These are phyloP conservation scores for Drosophila recens DNA, from an alignment of 2,888 invertebrate species.

Conservation along the genomic window DNA sequence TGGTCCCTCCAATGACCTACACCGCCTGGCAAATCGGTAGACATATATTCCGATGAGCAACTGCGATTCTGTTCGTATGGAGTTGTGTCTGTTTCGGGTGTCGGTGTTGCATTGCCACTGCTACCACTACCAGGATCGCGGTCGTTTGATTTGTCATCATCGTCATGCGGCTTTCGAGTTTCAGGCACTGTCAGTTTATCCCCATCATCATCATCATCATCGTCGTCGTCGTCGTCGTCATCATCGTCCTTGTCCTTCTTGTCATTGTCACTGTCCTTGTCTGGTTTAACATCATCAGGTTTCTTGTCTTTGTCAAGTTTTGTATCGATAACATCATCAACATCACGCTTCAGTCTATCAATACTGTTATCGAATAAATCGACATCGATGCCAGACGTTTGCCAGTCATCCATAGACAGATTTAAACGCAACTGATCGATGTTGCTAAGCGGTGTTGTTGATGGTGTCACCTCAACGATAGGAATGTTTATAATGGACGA, in stretches of 20 bases:
- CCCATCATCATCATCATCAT: slow-evolving; percentile 84
- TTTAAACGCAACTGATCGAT: slow-evolving; percentile 65
- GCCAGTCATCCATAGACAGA: slow-evolving; percentile 78
- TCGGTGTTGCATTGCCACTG: slow-evolving; percentile 85
- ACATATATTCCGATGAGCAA: slow-evolving; percentile 88
- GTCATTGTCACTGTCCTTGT: slow-evolving; percentile 80
- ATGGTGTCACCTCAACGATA: slow-evolving; percentile 44
- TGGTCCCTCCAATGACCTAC: slow-evolving; percentile 93
- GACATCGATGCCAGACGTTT: slow-evolving; percentile 45
- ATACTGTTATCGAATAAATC: slow-evolving; percentile 50
- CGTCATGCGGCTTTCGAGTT: slow-evolving; percentile 80
- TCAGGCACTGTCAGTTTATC: slow-evolving; percentile 79
- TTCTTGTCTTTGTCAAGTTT: slow-evolving; percentile 67
- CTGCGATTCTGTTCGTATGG: slow-evolving; percentile 68
- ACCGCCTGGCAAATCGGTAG: slow-evolving; percentile 91
- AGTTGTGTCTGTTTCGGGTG: slow-evolving; percentile 69
- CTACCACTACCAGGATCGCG: slow-evolving; percentile 88
- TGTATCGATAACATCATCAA: slow-evolving; percentile 46
- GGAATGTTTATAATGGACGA: slow-evolving; percentile 72
- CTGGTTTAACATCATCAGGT: slow-evolving; percentile 52
- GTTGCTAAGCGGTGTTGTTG: slow-evolving; percentile 37
- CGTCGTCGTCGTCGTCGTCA: slow-evolving; percentile 84
- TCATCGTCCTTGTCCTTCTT: slow-evolving; percentile 83
- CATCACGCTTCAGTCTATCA: slow-evolving; percentile 56
- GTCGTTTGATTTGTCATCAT: slow-evolving; percentile 87